phyloP scores from a whole-genome alignment of 2,888 invertebrate genomes.

The Phalera bucephala region DNA sequence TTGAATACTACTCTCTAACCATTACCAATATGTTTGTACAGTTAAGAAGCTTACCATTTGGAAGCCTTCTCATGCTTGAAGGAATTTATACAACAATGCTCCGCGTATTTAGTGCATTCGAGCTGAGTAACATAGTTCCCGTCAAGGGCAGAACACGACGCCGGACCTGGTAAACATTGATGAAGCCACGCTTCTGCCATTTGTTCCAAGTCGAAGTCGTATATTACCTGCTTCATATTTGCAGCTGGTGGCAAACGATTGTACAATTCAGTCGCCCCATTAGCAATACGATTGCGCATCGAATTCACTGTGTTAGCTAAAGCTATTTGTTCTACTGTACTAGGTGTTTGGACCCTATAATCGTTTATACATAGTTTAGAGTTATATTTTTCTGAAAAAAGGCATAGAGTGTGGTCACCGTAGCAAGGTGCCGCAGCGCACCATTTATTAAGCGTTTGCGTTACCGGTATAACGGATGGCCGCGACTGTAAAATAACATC shows the following conservation, averaged over 20 bases:
- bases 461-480: conserved; percentile 13
- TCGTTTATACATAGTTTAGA: conserved; percentile 52
- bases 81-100: conserved; percentile 50
- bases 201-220: conserved; percentile 64
- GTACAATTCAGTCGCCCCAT: conserved; percentile 48
- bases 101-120: conserved; percentile 66
- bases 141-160: conserved; percentile 64
- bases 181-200: conserved; percentile 65
- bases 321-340: conserved; percentile 47
- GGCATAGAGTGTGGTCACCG: conserved; percentile 72
- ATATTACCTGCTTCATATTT: conserved; percentile 69
- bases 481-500: conserved; percentile 5
- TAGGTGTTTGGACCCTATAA: conserved; percentile 49
- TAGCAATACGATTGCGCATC: conserved; percentile 70
- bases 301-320: conserved; percentile 66
- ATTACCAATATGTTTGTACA: background rate
- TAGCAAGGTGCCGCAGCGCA: conserved; percentile 64
- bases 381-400: conserved; percentile 43
- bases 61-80: conserved; percentile 23
- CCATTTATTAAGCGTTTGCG: conserved; percentile 56
- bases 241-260: conserved; percentile 60
- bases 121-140: conserved; percentile 59
- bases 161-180: conserved; percentile 69
- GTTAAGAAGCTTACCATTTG: conserved; percentile 44
- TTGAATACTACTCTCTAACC: background rate